phyloP scores from a whole-genome alignment of 2,888 invertebrate species.

The Phasia obesa region DNA sequence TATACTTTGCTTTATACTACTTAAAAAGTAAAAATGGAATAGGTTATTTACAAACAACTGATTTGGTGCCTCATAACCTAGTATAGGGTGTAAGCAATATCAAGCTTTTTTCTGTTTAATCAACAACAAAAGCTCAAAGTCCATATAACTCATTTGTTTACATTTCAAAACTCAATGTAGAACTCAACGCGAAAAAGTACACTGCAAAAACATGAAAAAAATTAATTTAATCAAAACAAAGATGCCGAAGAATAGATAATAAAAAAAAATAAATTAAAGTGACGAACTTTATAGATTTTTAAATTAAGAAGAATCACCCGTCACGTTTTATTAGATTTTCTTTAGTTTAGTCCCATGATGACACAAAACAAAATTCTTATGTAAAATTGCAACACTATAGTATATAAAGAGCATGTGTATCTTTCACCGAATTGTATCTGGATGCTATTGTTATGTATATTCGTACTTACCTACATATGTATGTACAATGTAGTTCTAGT shows the following conservation, averaged over 20 bases:
- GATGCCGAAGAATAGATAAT: neutral
- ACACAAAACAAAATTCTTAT: constrained; percentile 42
- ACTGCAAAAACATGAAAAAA: constrained; percentile 25
- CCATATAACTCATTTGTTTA: constrained; percentile 53
- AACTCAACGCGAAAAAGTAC: constrained; percentile 12
- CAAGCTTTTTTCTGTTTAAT: constrained; percentile 13
- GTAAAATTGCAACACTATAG: constrained; percentile 43
- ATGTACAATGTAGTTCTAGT: neutral
- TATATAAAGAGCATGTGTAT: constrained; percentile 18
- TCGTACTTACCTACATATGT: neutral
- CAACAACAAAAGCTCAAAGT: constrained; percentile 59
- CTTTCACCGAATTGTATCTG: neutral
- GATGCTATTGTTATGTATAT: neutral
- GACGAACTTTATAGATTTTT: constrained; percentile 16
- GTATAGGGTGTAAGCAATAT: constrained; percentile 10
- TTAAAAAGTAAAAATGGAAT: too few species aligned
- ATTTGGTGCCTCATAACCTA: neutral
- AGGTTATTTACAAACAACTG: too few species aligned
- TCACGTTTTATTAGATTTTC: constrained; percentile 11
- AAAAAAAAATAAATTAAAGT: constrained; percentile 16
- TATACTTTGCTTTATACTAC: too few species aligned
- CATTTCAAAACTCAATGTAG: constrained; percentile 12
- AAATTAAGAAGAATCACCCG: constrained; percentile 39
- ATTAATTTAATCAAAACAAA: too few species aligned
- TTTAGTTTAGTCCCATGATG: constrained; percentile 23